Percentiles rank a stretch among this genome's conserved stretches.
phyloP scores from a whole-genome alignment of 1,140 invertebrate genomes.

The Apis laboriosa region DNA sequence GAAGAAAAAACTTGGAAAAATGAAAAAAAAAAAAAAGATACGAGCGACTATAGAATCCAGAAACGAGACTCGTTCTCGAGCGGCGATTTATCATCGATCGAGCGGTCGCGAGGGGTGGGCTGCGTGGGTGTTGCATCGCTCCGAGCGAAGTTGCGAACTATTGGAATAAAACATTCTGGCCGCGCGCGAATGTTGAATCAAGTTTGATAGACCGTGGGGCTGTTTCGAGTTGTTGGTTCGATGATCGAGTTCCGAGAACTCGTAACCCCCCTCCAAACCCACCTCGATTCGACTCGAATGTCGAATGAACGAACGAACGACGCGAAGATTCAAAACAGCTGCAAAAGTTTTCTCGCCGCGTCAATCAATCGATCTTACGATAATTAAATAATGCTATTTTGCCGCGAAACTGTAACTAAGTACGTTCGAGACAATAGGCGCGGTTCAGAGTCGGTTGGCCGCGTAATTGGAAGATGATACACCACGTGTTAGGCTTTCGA shows the following conservation, averaged over 20 bases:
- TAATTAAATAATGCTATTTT: not conserved
- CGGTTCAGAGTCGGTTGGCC: conserved; percentile 58
- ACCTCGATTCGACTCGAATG: not conserved
- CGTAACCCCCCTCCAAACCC: not conserved
- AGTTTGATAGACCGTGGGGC: not conserved
- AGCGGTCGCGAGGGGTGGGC: not conserved
- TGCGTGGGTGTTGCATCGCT: conserved; percentile 38
- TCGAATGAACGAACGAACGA: not conserved
- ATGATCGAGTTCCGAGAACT: conserved; percentile 29
- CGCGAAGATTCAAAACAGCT: not conserved
- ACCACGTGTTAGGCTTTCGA: conserved; percentile 72
- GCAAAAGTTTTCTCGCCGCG: conserved; percentile 22
- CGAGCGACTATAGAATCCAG: not conserved
- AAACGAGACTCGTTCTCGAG: conserved; percentile 8
- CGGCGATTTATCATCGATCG: conserved; percentile 38
- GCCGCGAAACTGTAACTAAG: conserved; percentile 29
- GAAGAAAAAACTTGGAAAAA: too few relatives aligned
- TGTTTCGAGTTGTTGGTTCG: conserved; percentile 3
- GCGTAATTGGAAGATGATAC: conserved; percentile 80
- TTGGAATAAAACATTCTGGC: conserved; percentile 17
- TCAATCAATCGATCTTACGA: conserved; percentile 29
- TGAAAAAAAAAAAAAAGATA: not conserved
- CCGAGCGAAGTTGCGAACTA: conserved; percentile 1
- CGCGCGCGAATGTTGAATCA: conserved; percentile 13
- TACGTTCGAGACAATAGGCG: not conserved